A percentile compares a stretch with the other conserved stretches of the same genome.
Evolutionary conservation across 2,888 invertebrate species (phyloP).

Genomic region (Brachyopa scutellaris): DNA sequence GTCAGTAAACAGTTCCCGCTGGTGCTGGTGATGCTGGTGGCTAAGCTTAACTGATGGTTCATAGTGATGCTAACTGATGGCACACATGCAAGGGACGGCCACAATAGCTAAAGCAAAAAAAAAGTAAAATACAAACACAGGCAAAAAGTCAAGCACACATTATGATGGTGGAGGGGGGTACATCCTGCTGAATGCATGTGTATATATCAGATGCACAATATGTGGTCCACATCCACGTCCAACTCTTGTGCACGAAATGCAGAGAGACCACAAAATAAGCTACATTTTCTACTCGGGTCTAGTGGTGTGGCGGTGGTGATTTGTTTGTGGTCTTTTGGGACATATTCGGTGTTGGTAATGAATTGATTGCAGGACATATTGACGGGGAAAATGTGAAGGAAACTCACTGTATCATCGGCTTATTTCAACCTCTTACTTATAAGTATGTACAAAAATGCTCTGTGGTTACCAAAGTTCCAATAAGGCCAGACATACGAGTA

Average conservation of each 20-base stretch:
- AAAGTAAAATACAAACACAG: not conserved
- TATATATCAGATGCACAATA: not conserved
- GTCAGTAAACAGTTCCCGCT: too few species aligned
- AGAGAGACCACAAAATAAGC: conserved; percentile 22
- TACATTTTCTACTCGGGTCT: not conserved
- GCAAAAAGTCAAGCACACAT: conserved; percentile 5
- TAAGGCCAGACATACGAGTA: conserved; percentile 9
- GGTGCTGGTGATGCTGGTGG: not conserved
- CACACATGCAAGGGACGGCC: not conserved
- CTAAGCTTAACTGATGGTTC: conserved; percentile 6
- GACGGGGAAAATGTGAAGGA: too few species aligned
- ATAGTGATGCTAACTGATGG: not conserved
- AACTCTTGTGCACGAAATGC: conserved; percentile 13
- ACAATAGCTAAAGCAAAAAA: not conserved
- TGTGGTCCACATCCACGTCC: too few species aligned
- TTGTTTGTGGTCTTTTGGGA: conserved; percentile 35
- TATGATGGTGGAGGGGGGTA: not conserved
- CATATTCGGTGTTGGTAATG: conserved; percentile 1
- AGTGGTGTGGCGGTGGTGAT: conserved; percentile 20
- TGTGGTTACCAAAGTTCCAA: conserved; percentile 13
- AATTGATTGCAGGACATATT: not conserved
- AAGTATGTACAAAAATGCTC: too few species aligned
- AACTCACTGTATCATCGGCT: too few species aligned
- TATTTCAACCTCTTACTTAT: not conserved
- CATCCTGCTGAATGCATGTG: conserved; percentile 9